phyloP scores from a whole-genome alignment of 2,113 vertebrate genomes.

The Apistogramma diplotaenia region DNA sequence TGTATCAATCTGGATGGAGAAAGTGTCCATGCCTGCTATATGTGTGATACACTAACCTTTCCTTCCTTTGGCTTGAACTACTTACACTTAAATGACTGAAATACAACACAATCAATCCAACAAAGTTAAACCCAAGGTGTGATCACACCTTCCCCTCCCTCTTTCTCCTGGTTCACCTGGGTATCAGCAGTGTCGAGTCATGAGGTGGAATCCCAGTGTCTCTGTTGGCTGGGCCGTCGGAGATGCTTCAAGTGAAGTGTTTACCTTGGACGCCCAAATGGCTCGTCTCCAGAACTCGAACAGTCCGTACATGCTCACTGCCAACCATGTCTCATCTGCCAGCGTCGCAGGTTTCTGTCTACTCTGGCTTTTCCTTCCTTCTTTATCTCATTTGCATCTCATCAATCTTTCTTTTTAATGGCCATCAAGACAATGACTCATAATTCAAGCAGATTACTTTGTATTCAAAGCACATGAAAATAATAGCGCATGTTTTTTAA shows the following conservation, averaged over 20 bases:
- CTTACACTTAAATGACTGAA: background rate
- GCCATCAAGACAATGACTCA: background rate
- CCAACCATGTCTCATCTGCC: background rate
- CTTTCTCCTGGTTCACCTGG: background rate
- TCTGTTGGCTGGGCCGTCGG: background rate
- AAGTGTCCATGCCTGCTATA: background rate
- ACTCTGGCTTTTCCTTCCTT: background rate
- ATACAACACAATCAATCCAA: background rate
- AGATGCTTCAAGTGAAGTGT: background rate
- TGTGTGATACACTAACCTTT: background rate
- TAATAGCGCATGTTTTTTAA: background rate
- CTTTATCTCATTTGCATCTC: constrained; percentile 7
- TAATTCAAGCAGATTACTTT: constrained; percentile 1
- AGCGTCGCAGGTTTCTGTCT: background rate
- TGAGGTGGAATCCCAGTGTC: background rate
- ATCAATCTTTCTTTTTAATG: background rate
- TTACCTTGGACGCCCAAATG: background rate
- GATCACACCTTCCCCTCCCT: background rate
- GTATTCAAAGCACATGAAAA: constrained; percentile 31
- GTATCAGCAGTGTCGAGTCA: background rate
- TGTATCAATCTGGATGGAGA: background rate
- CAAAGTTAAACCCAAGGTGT: background rate
- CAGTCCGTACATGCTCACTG: background rate
- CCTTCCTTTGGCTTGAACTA: background rate
- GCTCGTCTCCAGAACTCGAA: background rate